Evolutionary conservation across 2,888 invertebrate genomes (phyloP), one percentile per base, ranked within the genome.

Genomic region (Eristalis tenax): DNA sequence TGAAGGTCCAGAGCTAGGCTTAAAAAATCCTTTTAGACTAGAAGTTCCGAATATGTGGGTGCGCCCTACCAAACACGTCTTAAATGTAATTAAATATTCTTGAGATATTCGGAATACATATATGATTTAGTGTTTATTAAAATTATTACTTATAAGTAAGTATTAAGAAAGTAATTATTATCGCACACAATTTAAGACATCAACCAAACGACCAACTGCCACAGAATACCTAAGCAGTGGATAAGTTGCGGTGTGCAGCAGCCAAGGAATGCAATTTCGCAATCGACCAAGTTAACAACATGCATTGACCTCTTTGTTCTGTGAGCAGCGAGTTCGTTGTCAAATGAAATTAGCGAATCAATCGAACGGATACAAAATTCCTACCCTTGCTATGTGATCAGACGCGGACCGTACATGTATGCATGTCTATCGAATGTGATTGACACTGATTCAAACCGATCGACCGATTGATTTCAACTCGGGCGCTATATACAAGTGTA

Each of bases 371-470:
- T 83, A 73, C 74, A 73, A 87, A 80, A 87, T 80, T 83, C 83
- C 71, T 83, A 63, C 68, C 76, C 71, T 83, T 32, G 71, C 40
- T 75, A 38, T 82, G 76, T 77, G 87, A 87, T 87, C 70, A 75
- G 32, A 75, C 22, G 15, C 18, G 11, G 26, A 18, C n/a, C 15
- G 57, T 40, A 5, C 56, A 65, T 26, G 11, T 32, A 28, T 32
- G 23, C 26, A 40, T 74, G 82, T 74, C 59, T 75, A 83, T 65
- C 63, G 71, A 69, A 28, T 80, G 75, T 80, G 87, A 87, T 87
- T 87, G 87, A 87, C 87, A 77, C 61, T 87, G 76, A 87, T 83
- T 83, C 64, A 61, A 77, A 68, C 68, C 76, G 87, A 87, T 76
- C 73, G 57, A 65, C 18, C 75, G 64, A 87, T 80, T 87, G 87